phyloP scores from a whole-genome alignment of 1,140 invertebrate genomes.

The Drosophila parabipectinata region DNA sequence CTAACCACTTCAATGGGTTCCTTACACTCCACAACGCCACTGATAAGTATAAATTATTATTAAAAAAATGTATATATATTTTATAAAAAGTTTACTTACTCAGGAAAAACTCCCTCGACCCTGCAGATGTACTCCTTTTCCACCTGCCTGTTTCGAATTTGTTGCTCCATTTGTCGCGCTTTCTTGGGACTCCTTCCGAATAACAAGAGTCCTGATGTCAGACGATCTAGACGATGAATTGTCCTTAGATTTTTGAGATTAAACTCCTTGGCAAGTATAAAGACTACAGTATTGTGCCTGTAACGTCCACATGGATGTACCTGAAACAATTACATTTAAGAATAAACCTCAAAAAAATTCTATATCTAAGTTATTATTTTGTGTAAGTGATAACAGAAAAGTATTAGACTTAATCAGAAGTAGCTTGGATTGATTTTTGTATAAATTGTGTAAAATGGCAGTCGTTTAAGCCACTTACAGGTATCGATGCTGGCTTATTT shows the following conservation, averaged over 20 bases:
- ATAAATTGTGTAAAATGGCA: slow-evolving; percentile 85
- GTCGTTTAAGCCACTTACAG: slow-evolving; percentile 94
- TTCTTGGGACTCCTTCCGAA: slow-evolving; percentile 97
- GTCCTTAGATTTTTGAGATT: slow-evolving; percentile 96
- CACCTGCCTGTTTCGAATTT: slow-evolving; percentile 95
- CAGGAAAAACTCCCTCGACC: slow-evolving; percentile 98
- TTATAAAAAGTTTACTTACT: slow-evolving; percentile 87
- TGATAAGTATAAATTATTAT: background rate
- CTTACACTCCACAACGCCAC: slow-evolving; percentile 90
- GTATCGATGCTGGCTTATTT: slow-evolving; percentile 99
- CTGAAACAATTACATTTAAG: slow-evolving; percentile 84
- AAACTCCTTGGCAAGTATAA: slow-evolving; percentile 98
- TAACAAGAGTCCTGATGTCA: slow-evolving; percentile 97
- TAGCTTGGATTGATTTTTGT: slow-evolving; percentile 1
- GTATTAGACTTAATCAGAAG: slow-evolving; percentile 1
- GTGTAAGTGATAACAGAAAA: slow-evolving; percentile 9
- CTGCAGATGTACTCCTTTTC: slow-evolving; percentile 98
- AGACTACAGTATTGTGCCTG: slow-evolving; percentile 97
- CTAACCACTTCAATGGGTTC: slow-evolving; percentile 97
- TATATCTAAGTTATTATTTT: background rate
- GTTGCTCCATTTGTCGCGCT: slow-evolving; percentile 96
- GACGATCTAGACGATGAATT: slow-evolving; percentile 94
- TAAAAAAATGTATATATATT: background rate
- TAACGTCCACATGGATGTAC: slow-evolving; percentile 98
- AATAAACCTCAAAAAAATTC: background rate